Conservation (phyloP, 2,797 vertebrate genomes). For the Sarcoramphus papa region DNA sequence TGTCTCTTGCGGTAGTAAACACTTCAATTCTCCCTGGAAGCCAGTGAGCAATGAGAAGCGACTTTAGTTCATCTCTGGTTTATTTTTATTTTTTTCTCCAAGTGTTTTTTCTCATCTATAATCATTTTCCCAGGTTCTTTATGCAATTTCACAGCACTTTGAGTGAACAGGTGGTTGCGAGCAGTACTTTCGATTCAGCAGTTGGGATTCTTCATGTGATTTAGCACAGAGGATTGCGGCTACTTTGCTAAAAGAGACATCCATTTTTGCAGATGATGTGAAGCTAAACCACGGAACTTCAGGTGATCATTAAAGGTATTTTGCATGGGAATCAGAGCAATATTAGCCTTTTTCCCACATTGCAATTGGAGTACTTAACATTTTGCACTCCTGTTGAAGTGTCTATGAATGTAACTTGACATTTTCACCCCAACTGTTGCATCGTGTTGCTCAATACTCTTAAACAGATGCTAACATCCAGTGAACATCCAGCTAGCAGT, state of each 20-base stretch:
- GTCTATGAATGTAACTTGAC: constrained; percentile 20
- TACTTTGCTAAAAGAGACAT: background rate
- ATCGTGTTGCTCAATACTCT: constrained; percentile 52
- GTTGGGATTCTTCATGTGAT: background rate
- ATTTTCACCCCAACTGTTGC: constrained; percentile 37
- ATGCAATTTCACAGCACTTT: background rate
- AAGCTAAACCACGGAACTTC: background rate
- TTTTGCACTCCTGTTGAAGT: constrained; percentile 20
- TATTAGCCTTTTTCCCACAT: background rate
- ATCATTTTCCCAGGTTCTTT: background rate
- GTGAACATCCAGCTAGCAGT: constrained; percentile 50
- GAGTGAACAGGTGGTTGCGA: background rate
- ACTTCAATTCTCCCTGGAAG: background rate
- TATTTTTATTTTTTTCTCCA: background rate
- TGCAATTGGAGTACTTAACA: background rate
- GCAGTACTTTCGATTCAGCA: background rate
- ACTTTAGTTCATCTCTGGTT: background rate
- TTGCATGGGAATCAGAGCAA: background rate
- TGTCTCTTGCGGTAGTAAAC: background rate
- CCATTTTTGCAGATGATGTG: background rate
- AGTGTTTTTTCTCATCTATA: background rate
- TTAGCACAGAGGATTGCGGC: background rate
- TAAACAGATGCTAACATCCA: constrained; percentile 40
- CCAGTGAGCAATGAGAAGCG: background rate
- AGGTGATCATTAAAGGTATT: background rate